Evolutionary conservation across 2,888 invertebrate species (phyloP).

Genomic region (Punctoribates punctum): DNA sequence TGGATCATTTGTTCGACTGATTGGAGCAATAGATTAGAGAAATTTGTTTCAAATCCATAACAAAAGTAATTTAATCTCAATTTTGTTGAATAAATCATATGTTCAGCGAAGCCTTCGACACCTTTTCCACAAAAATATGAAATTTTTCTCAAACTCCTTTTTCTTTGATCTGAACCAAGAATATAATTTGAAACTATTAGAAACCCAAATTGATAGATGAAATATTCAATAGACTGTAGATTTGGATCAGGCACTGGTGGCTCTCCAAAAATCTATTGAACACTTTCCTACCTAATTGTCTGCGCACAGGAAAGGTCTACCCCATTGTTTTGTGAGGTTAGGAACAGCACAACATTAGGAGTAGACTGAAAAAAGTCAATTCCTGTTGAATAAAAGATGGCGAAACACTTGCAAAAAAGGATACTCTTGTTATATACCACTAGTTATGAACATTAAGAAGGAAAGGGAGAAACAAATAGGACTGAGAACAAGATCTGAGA

Average conservation of each 20-base stretch:
- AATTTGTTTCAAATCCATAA: no score
- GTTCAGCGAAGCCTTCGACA: slow-evolving; percentile 5
- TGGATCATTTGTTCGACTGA: not conserved
- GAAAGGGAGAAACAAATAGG: not conserved
- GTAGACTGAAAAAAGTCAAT: not conserved
- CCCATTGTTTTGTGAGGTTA: not conserved
- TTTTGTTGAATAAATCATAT: not conserved
- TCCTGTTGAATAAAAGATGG: slow-evolving; percentile 4
- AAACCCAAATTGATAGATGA: not conserved
- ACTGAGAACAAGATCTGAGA: not conserved
- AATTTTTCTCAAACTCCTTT: not conserved
- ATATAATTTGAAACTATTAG: not conserved
- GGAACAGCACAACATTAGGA: not conserved
- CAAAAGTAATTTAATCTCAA: no score
- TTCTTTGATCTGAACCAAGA: not conserved
- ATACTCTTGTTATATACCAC: not conserved
- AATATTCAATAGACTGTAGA: not conserved
- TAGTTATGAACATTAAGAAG: not conserved
- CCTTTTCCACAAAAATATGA: not conserved
- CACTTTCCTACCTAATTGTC: slow-evolving; percentile 2
- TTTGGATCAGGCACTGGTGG: not conserved
- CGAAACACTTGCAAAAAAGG: not conserved
- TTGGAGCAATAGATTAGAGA: not conserved
- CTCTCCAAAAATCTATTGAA: not conserved
- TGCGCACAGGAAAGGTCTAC: not conserved